Conservation (phyloP, 2,888 invertebrate species). For the Cosmia pyralina region DNA sequence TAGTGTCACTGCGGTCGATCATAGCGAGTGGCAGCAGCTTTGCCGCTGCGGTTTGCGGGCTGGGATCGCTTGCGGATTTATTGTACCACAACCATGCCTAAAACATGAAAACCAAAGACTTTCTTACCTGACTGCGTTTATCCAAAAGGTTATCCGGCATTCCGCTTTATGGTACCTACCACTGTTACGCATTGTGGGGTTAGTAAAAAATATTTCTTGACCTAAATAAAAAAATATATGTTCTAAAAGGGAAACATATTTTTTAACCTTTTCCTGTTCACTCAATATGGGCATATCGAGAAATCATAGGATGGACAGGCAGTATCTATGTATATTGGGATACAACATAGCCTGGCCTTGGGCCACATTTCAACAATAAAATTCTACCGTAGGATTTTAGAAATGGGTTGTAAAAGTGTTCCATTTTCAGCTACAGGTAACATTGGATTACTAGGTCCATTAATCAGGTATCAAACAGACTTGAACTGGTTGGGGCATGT, state of each 20-base stretch:
- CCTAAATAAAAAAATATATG: no score
- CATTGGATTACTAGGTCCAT: constrained; percentile 4
- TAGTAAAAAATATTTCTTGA: no score
- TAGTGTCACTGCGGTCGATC: background rate
- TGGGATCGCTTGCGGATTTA: no score
- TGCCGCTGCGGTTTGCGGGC: no score
- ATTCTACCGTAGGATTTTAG: background rate
- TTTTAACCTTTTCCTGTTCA: background rate
- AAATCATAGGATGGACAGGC: background rate
- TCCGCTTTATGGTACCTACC: no score
- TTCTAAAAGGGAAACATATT: no score
- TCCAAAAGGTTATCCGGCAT: background rate
- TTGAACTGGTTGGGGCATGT: constrained; percentile 12
- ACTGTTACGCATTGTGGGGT: no score
- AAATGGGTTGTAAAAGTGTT: background rate
- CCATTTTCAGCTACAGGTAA: constrained; percentile 6
- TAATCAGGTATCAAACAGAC: constrained; percentile 13
- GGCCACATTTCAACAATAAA: constrained; percentile 1
- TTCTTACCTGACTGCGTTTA: no score
- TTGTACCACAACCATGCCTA: background rate
- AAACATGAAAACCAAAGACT: background rate
- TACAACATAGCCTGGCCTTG: background rate
- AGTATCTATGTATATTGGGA: background rate
- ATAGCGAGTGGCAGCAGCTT: no score
- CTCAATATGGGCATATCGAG: background rate